Conservation (phyloP, 2,113 vertebrate species). For the Arizona elegans region DNA sequence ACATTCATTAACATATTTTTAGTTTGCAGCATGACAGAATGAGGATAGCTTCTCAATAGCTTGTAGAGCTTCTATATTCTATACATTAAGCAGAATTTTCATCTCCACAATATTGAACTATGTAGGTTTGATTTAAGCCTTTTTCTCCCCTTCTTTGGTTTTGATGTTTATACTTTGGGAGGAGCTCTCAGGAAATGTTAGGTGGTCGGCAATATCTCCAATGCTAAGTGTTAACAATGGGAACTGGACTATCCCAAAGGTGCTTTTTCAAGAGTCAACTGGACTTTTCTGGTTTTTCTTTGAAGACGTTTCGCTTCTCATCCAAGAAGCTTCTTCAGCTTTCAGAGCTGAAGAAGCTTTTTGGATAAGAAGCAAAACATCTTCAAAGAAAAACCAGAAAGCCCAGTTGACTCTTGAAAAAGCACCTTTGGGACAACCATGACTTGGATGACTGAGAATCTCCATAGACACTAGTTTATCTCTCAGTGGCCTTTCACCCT, state of each 20-base stretch:
- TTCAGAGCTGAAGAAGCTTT: no score
- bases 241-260: background rate
- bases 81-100: background rate
- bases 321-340: no score
- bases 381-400: no score
- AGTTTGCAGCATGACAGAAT: background rate
- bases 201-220: background rate
- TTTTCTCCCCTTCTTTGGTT: background rate
- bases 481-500: background rate
- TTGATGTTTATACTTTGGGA: background rate
- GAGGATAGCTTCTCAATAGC: background rate
- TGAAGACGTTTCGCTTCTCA: no score
- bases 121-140: background rate
- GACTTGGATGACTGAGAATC: no score
- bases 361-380: no score
- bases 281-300: no score
- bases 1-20: constrained; percentile 11
- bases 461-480: background rate
- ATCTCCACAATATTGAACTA: background rate
- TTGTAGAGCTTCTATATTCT: background rate
- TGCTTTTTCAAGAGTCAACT: no score
- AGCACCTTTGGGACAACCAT: no score
- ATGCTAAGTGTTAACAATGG: background rate
- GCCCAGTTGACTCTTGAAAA: no score
- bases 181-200: background rate